Evolutionary conservation across 2,797 vertebrate species (phyloP), one percentile per base, ranked within the genome.

Genomic region (Leucoraja ocellata): DNA sequence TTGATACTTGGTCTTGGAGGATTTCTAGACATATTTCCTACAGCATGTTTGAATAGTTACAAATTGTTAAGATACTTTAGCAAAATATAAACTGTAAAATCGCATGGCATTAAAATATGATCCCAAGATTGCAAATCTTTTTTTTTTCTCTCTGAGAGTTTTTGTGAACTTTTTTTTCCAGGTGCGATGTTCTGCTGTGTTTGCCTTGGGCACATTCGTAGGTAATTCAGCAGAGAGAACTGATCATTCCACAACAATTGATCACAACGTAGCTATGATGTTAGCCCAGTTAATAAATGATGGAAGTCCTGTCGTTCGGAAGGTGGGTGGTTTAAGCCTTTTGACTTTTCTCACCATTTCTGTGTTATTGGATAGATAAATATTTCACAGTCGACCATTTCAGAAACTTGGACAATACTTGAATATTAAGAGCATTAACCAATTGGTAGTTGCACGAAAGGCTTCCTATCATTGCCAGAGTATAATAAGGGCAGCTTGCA

Each of bases 251-350:
- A 99, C 99, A 95, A 99, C 99, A 94, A 99, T 99, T 3, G 99
- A 99, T 95, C 98, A 99, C 97, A 99, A 99, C 0, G 98, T 99
- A 95, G 98, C 98, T 94, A 99, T 99, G 98, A 99, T 99, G 98
- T 94, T 99, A 94, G 99, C 99, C 0, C 99, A 99, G 95, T 98
- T 99, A 91, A 98, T 99, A 96, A 98, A 98, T 1, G 99, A 99
- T 0, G 99, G 99, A 77, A 99, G 98, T 94, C 98, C 98, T 0
- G 97, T 99, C 94, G 98, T 99, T 58, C 96, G 98, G 79, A 99
- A 99, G 98, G 99, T 99, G 94, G 21, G 94, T 93, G 71, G 10
- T 25, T n/a, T 54, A 25, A 25, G 6, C 21, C 36, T 92, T 91
- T 36, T 88, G 84, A 18, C 18, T 86, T 65, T 63, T 28, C 25